phyloP scores from a whole-genome alignment of 2,888 invertebrate species.

The Herminia tarsipennalis region DNA sequence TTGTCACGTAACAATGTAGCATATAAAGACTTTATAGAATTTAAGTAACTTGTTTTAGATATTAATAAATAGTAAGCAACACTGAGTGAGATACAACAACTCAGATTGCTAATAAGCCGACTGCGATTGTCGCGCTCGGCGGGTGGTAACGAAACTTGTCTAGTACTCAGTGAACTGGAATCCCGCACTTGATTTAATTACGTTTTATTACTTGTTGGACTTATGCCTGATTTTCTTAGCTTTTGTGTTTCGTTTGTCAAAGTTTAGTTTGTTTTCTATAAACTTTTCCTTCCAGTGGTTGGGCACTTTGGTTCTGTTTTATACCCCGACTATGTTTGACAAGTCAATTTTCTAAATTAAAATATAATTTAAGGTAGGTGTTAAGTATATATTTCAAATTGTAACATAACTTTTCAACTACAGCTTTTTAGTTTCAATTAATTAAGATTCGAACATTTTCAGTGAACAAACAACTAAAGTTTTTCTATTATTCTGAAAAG shows the following conservation, averaged over 20 bases:
- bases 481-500: too few species aligned
- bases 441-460: too few species aligned
- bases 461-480: too few species aligned
- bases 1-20: too few species aligned
- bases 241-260: slow-evolving; percentile 13
- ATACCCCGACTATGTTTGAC: slow-evolving; percentile 6
- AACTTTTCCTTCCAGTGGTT: slow-evolving; percentile 9
- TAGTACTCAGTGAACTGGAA: slow-evolving; percentile 19
- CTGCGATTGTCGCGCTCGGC: not conserved
- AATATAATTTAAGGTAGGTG: not conserved
- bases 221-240: slow-evolving; percentile 26
- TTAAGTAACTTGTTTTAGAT: not conserved
- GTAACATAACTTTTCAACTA: too few species aligned
- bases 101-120: not conserved
- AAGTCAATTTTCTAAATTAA: not conserved
- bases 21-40: not conserved
- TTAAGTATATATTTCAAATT: too few species aligned
- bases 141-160: not conserved
- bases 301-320: slow-evolving; percentile 12
- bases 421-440: too few species aligned
- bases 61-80: too few species aligned
- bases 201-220: slow-evolving; percentile 26
- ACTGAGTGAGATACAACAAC: not conserved
- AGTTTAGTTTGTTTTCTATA: slow-evolving; percentile 23
- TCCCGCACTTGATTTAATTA: slow-evolving; percentile 33